Conservation (phyloP, 2,888 invertebrate genomes). For the Xanthia togata region DNA sequence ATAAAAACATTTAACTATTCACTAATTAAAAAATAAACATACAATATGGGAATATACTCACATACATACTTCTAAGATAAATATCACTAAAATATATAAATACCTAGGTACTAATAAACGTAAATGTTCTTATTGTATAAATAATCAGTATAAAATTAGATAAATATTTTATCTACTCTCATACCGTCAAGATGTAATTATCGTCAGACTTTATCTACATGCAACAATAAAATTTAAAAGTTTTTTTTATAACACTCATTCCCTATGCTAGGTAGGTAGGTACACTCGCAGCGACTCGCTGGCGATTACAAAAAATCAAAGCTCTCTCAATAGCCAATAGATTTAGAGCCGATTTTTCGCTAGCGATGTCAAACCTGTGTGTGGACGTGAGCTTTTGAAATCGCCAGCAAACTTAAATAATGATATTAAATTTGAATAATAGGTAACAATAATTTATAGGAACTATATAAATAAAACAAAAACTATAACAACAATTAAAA, state of each 20-base stretch:
- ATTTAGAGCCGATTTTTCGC: too few species aligned
- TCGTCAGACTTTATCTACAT: not conserved
- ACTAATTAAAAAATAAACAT: too few species aligned
- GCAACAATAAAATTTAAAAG: not conserved
- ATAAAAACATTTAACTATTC: too few species aligned
- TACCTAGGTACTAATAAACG: too few species aligned
- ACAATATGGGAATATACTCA: too few species aligned
- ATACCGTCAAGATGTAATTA: not conserved
- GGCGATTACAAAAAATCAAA: not conserved
- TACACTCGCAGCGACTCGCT: not conserved
- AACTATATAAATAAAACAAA: not conserved
- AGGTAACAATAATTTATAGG: not conserved
- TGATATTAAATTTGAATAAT: not conserved
- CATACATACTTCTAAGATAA: too few species aligned
- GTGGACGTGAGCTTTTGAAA: not conserved
- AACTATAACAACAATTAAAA: constrained; percentile 2
- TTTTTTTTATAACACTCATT: not conserved
- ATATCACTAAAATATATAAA: too few species aligned
- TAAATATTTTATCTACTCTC: not conserved
- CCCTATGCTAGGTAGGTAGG: not conserved
- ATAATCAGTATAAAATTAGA: not conserved
- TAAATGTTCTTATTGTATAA: not conserved
- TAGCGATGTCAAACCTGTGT: not conserved
- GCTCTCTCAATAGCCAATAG: not conserved
- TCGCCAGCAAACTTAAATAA: not conserved